A percentile compares a stretch with the other conserved stretches of the same genome.
Conservation (phyloP, 2,113 vertebrate genomes). For the Acrocephalus arundinaceus region DNA sequence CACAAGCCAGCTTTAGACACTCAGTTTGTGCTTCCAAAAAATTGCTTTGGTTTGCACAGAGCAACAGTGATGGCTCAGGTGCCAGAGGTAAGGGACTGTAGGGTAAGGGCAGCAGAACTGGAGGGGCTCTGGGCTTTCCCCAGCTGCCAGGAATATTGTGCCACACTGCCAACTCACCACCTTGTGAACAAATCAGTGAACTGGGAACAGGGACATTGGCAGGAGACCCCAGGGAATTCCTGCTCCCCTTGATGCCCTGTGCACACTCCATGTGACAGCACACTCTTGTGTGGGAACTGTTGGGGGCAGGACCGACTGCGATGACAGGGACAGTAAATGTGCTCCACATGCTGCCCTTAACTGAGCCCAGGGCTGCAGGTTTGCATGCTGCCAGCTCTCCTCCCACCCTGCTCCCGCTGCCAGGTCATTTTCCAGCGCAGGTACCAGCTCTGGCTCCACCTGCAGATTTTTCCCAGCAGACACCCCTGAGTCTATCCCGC, state of each 20-base stretch:
- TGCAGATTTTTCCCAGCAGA: not conserved
- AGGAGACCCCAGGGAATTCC: not conserved
- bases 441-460: not conserved
- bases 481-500: fast-evolving
- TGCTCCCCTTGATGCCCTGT: not conserved
- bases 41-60: fast-evolving
- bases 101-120: not conserved
- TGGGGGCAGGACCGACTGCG: fast-evolving
- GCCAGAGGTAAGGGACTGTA: not conserved
- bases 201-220: not conserved
- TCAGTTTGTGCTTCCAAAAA: not conserved
- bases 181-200: not conserved
- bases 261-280: fast-evolving
- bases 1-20: not conserved
- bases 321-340: not conserved
- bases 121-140: not conserved
- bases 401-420: not conserved
- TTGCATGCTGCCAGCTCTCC: not conserved
- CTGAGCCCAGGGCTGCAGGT: not conserved
- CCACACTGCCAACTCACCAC: fast-evolving
- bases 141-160: not conserved
- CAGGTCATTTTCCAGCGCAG: not conserved
- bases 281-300: fast-evolving
- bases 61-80: not conserved
- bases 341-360: fast-evolving